Percentiles rank a stretch among this genome's conserved stretches.
Evolutionary conservation across 2,797 vertebrate species (phyloP).

Genomic region (Manis javanica): DNA sequence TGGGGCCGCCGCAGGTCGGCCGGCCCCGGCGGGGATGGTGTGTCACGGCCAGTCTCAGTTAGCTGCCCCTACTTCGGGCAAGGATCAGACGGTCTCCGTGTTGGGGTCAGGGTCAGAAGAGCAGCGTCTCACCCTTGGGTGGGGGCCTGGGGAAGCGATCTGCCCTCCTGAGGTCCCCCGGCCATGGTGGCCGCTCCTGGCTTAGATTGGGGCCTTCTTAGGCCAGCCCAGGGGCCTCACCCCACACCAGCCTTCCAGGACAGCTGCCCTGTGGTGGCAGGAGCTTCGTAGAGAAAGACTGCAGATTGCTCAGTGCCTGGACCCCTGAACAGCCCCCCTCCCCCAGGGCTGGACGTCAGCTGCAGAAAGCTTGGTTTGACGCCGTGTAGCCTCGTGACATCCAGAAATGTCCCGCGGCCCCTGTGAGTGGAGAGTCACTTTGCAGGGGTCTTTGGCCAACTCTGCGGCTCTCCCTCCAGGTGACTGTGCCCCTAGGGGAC

Average conservation of each 20-base stretch:
- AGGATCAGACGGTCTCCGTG: neutral
- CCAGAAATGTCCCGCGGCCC: neutral
- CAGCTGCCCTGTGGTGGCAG: rapidly evolving
- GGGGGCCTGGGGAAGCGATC: rapidly evolving
- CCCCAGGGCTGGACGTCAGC: neutral
- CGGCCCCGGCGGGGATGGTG: no score
- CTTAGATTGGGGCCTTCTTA: neutral
- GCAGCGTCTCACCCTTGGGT: rapidly evolving
- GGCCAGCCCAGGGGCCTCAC: no score
- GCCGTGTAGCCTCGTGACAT: neutral
- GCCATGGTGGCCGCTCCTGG: rapidly evolving
- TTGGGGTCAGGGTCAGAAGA: neutral
- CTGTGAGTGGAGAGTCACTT: neutral
- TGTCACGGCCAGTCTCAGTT: neutral
- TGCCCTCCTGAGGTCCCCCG: neutral
- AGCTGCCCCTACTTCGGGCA: neutral
- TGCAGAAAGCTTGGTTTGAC: no score
- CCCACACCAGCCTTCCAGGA: neutral
- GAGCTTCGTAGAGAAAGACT: neutral
- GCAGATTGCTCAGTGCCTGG: neutral
- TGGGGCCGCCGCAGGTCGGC: rapidly evolving
- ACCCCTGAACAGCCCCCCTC: neutral
- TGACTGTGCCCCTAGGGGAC: neutral
- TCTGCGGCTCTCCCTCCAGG: neutral
- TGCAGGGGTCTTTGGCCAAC: neutral